Percentiles rank a stretch among this genome's conserved stretches.
These are phyloP conservation scores for Laothoe populi DNA, from an alignment of 2,888 invertebrate genomes.

Conservation along the genomic window DNA sequence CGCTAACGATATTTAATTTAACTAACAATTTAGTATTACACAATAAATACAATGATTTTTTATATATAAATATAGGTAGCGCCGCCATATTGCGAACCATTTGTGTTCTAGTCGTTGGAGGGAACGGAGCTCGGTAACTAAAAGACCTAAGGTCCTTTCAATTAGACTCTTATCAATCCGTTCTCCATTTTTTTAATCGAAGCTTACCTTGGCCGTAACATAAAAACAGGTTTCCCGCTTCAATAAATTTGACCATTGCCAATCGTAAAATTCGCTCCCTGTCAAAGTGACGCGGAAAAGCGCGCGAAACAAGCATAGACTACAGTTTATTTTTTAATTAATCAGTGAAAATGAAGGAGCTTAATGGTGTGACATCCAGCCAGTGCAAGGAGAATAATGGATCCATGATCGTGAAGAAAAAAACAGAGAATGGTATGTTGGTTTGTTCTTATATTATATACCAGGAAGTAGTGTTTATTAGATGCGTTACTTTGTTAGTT, in stretches of 20 bases:
- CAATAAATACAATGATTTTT: constrained; percentile 37
- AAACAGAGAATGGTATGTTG: constrained; percentile 68
- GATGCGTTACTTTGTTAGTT: constrained; percentile 15
- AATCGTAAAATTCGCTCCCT: constrained; percentile 47
- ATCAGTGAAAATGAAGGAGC: constrained; percentile 70
- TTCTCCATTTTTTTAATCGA: constrained; percentile 51
- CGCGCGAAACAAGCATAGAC: constrained; percentile 60
- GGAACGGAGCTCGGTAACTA: constrained; percentile 41
- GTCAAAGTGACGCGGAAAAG: constrained; percentile 77
- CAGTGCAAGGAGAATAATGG: constrained; percentile 63
- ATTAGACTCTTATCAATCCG: constrained; percentile 35
- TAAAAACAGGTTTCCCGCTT: constrained; percentile 55
- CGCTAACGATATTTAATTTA: constrained; percentile 21
- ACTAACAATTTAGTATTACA: constrained; percentile 30
- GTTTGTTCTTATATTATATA: neutral
- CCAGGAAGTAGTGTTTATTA: constrained; percentile 13
- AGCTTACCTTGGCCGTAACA: constrained; percentile 68
- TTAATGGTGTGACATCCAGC: constrained; percentile 62
- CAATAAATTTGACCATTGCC: constrained; percentile 58
- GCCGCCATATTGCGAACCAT: constrained; percentile 37
- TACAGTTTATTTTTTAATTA: constrained; percentile 40
- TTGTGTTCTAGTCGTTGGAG: constrained; percentile 41
- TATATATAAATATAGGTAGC: constrained; percentile 53
- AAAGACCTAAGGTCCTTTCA: constrained; percentile 35
- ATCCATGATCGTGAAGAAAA: constrained; percentile 64